These are phyloP conservation scores for Ichneumoninae sp. DNA, from an alignment of 2,888 invertebrate genomes.

Conservation along the genomic window DNA sequence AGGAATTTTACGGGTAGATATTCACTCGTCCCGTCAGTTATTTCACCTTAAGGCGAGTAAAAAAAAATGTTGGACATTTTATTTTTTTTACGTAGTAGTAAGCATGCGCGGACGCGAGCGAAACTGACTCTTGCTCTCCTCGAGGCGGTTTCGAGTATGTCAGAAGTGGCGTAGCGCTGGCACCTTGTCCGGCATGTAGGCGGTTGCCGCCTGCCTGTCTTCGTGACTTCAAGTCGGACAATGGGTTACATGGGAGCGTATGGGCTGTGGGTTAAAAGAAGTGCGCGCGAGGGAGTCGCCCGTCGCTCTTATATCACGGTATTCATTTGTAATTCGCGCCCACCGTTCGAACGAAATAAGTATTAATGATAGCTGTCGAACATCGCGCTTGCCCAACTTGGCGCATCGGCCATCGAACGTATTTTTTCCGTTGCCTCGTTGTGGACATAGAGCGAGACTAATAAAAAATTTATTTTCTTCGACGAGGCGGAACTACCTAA, in stretches of 20 bases:
- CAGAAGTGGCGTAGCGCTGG: slow-evolving; percentile 74
- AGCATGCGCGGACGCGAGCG: slow-evolving; percentile 21
- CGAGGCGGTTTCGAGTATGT: slow-evolving; percentile 71
- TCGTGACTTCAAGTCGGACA: slow-evolving; percentile 75
- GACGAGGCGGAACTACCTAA: background rate
- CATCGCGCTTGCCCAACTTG: slow-evolving; percentile 78
- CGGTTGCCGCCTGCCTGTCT: slow-evolving; percentile 73
- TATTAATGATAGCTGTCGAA: slow-evolving; percentile 65
- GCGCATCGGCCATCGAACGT: slow-evolving; percentile 72
- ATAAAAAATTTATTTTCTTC: background rate
- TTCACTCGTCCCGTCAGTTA: too few species aligned
- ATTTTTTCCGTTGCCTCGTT: slow-evolving; percentile 74
- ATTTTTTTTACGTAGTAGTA: background rate
- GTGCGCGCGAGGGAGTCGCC: slow-evolving; percentile 45
- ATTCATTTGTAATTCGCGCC: slow-evolving; percentile 70
- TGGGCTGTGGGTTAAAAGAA: slow-evolving; percentile 42
- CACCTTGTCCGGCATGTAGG: slow-evolving; percentile 78
- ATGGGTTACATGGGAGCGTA: slow-evolving; percentile 69
- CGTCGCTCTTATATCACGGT: slow-evolving; percentile 4
- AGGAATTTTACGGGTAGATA: too few species aligned
- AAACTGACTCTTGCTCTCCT: slow-evolving; percentile 22
- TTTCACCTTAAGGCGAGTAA: too few species aligned
- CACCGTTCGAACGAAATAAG: slow-evolving; percentile 77
- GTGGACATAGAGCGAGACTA: slow-evolving; percentile 75
- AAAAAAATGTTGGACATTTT: background rate